Base-by-base conservation (phyloP, 2,797 vertebrate genomes). In the Anisognathus igniventris region DNA sequence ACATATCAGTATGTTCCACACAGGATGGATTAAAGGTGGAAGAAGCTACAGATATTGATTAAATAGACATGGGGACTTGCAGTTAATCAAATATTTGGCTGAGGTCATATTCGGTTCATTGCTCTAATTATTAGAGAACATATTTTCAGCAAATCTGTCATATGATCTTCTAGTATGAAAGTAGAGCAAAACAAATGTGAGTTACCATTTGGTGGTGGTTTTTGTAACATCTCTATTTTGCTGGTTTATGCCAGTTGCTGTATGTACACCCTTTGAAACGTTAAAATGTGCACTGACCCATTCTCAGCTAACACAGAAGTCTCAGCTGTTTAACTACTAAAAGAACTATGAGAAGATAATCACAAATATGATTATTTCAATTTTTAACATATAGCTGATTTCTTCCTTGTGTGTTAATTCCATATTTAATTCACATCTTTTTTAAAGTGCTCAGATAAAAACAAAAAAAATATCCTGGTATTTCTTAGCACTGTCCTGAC, bases 141-240 rank as follows among this genome's bases (percentile, higher is more conserved):
- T 93, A 75, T 85, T 96, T 93, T 66, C 86, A 85, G 81, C 67
- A 89, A 87, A 79, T 71, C 88, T 93, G 78, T 89, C 61, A 25
- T 50, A 56, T 1, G 15, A 76, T 87, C 28, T 51, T 76, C 44
- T 74, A 25, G 28, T 39, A 68, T 1, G 1, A 54, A 94, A 80
- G 88, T 35, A 77, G 92, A 82, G 68, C 67, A 83, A 88, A 93
- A 57, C 71, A 87, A 83, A 91, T 57, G 50, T 19, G 51, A 87
- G 48, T 76, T 68, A 64, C 81, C 88, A 80, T 87, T 81, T 85
- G 88, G 91, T 91, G 74, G 54, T 56, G 51, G 0, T 48, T 88
- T 87, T 83, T 86, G 66, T 54, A 93, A 70, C 75, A 35, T 89
- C 50, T 35, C 57, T 64, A 0, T 85, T 86, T 65, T 76, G 37